A percentile compares a stretch with the other conserved stretches of the same genome.
These are phyloP conservation scores for Pantelozetes paolii DNA, from an alignment of 2,888 invertebrate species.

Conservation along the genomic window DNA sequence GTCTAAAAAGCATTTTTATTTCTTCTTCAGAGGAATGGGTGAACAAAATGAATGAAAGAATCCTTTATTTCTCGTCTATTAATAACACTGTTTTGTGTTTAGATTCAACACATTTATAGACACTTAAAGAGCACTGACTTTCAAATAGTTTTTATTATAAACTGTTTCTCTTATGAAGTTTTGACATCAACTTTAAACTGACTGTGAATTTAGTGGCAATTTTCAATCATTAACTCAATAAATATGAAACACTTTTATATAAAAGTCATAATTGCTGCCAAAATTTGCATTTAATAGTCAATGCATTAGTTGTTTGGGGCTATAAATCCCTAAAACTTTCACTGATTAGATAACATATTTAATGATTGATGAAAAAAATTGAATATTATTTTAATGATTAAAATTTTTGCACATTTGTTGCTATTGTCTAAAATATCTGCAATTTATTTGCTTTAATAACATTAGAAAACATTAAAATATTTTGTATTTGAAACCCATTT, in stretches of 20 bases:
- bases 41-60: slow-evolving; percentile 2
- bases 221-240: background rate
- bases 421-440: too few relatives aligned
- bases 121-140: background rate
- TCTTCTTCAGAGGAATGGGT: background rate
- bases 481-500: too few relatives aligned
- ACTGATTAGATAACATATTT: too few relatives aligned
- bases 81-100: background rate
- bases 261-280: background rate
- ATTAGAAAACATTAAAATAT: too few relatives aligned
- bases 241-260: background rate
- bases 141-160: background rate
- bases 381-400: too few relatives aligned
- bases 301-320: too few relatives aligned
- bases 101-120: background rate
- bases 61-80: background rate
- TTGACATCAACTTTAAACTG: background rate
- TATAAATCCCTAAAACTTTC: too few relatives aligned
- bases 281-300: too few relatives aligned
- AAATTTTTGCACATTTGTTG: too few relatives aligned
- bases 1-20: slow-evolving; percentile 3
- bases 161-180: background rate
- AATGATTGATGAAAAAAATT: too few relatives aligned
- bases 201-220: background rate
- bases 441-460: too few relatives aligned